A percentile compares a stretch with the other conserved stretches of the same genome.
Conservation (phyloP, 2,888 invertebrate species). For the Anthrax anthrax region DNA sequence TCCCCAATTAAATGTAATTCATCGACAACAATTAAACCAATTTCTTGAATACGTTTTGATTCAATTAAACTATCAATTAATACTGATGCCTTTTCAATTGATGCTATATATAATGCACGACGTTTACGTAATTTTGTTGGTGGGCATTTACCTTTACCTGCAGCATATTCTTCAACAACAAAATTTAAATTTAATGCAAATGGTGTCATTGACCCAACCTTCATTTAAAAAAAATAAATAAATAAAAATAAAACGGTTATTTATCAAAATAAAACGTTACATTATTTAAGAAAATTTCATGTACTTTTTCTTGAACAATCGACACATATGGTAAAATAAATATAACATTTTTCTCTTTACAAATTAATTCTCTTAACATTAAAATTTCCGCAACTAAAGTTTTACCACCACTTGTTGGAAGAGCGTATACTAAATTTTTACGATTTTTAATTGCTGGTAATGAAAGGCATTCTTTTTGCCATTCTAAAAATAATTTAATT, state of each 20-base stretch:
- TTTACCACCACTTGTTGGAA: slow-evolving; percentile 96
- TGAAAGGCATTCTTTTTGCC: slow-evolving; percentile 86
- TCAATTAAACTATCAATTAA: slow-evolving; percentile 78
- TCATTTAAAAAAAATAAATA: neutral
- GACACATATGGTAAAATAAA: slow-evolving; percentile 91
- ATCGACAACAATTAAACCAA: slow-evolving; percentile 75
- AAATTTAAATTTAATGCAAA: slow-evolving; percentile 81
- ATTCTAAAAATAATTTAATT: slow-evolving; percentile 44
- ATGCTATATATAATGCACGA: slow-evolving; percentile 75
- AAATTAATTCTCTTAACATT: slow-evolving; percentile 73
- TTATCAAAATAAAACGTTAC: no score
- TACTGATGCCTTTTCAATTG: slow-evolving; percentile 86
- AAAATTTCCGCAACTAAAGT: slow-evolving; percentile 93
- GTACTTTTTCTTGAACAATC: slow-evolving; percentile 92
- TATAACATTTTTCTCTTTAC: slow-evolving; percentile 65
- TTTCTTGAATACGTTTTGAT: slow-evolving; percentile 50
- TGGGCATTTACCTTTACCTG: slow-evolving; percentile 79
- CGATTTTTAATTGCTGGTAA: slow-evolving; percentile 56
- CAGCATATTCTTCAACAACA: slow-evolving; percentile 90
- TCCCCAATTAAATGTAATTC: slow-evolving; percentile 91
- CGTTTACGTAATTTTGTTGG: slow-evolving; percentile 58
- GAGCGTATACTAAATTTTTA: slow-evolving; percentile 75
- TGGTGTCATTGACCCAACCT: slow-evolving; percentile 47
- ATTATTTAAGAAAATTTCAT: slow-evolving; percentile 4
- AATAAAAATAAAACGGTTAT: no score